Evolutionary conservation across 2,888 invertebrate genomes (phyloP).

Genomic region (Melinaea marsaeus): DNA sequence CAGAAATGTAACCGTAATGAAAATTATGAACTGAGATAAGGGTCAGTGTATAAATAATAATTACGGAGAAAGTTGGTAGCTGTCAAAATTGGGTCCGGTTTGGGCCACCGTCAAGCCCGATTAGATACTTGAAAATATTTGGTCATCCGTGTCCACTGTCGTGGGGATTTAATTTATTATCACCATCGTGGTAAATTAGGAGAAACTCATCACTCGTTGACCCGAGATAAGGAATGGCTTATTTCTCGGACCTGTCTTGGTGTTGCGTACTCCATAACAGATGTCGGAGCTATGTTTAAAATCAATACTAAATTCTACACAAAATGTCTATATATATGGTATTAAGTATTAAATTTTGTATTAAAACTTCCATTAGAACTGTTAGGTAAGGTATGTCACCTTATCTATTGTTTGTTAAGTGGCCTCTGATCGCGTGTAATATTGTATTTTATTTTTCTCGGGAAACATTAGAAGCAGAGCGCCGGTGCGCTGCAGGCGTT

Average conservation of each 20-base stretch:
- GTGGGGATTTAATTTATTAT: slow-evolving; percentile 34
- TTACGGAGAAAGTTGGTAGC: slow-evolving; percentile 68
- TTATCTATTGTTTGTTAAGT: too few species aligned
- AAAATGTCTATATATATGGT: too few species aligned
- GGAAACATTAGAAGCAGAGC: slow-evolving; percentile 2
- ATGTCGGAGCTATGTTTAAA: too few species aligned
- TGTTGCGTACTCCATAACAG: not conserved
- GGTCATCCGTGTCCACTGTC: slow-evolving; percentile 45
- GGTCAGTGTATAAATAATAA: slow-evolving; percentile 65
- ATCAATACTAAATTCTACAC: too few species aligned
- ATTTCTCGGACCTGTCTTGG: not conserved
- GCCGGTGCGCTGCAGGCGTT: slow-evolving; percentile 4
- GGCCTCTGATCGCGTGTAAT: not conserved
- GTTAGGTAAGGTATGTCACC: too few species aligned
- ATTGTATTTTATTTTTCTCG: not conserved
- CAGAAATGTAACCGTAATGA: slow-evolving; percentile 34
- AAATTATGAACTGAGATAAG: slow-evolving; percentile 43
- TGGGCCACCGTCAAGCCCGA: slow-evolving; percentile 43
- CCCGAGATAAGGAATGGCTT: not conserved
- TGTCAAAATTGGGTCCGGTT: slow-evolving; percentile 50
- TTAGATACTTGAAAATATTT: slow-evolving; percentile 59
- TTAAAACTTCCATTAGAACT: too few species aligned
- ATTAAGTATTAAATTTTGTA: too few species aligned
- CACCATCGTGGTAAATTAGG: slow-evolving; percentile 25
- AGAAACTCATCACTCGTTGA: slow-evolving; percentile 4